These are phyloP conservation scores for Sciaenops ocellatus DNA, from an alignment of 2,797 vertebrate genomes.

Conservation along the genomic window DNA sequence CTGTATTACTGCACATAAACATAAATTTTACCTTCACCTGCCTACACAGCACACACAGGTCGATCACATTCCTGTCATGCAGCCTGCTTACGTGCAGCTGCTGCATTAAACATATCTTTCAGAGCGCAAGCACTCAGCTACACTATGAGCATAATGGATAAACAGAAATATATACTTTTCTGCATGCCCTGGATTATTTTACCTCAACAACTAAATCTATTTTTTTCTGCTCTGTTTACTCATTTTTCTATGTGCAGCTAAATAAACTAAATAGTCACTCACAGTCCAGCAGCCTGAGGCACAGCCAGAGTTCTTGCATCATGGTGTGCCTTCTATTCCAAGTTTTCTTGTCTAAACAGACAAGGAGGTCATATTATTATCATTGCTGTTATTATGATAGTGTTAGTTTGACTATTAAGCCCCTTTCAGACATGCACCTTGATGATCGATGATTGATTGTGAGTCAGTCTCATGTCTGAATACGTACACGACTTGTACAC, in stretches of 20 bases:
- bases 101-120: conserved; percentile 26
- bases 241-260: conserved; percentile 24
- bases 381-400: not conserved
- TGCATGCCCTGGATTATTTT: not conserved
- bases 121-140: conserved; percentile 14
- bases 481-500: not conserved
- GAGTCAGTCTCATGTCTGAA: not conserved
- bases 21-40: conserved; percentile 8
- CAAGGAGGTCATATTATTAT: not conserved
- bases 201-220: not conserved
- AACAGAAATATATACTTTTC: not conserved
- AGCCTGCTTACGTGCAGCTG: conserved; percentile 20
- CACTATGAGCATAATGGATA: conserved; percentile 2
- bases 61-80: not conserved
- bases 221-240: not conserved
- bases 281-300: conserved; percentile 22
- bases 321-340: not conserved
- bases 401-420: not conserved
- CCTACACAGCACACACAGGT: conserved; percentile 9
- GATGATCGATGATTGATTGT: too few relatives aligned
- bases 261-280: conserved; percentile 24
- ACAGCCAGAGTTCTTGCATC: not conserved
- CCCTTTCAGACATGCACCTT: not conserved
- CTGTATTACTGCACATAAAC: conserved; percentile 11
- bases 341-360: not conserved